Evolutionary conservation across 1,140 invertebrate genomes (phyloP), one percentile per base, ranked within the genome.

Genomic region (Trichogramma pretiosum): DNA sequence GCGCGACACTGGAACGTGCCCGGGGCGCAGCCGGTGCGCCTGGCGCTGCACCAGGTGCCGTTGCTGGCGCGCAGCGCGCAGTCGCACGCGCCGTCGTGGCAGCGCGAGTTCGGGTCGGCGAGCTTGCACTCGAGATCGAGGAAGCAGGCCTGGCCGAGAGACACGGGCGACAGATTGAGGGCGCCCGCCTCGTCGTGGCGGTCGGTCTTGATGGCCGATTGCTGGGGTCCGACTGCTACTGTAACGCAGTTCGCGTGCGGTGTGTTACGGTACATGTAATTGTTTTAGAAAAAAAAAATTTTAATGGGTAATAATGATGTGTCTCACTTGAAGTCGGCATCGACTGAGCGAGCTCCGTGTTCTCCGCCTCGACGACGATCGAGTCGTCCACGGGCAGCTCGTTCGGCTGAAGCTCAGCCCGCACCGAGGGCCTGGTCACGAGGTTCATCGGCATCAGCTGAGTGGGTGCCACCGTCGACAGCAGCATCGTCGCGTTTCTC

Each of bases 1-100:
- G 79, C 82, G 39, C 87, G 78, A 57, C 86, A 88, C 78, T 88
- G 70, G 68, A 93, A 93, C 2, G 89, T 93, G 32, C 86, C 84
- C 5, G 80, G 76, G 50, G 83, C 76, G 60, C 89, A 93, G 22
- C 89, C 89, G 11, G 79, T 81, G 50, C 77, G 80, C 5, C 73
- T 63, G 1, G 86, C 83, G 5, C 78, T 79, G 64, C 89, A 93
- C 35, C 73, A 72, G 8, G 65, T 38, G 18, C 72, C 73, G 53
- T 56, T 57, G 52, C 63, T 50, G 57, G 78, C 74, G 33, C 72
- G 60, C 48, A 74, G 67, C 3, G 77, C 67, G 58, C 90, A 93
- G 57, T 92, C 86, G 56, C 89, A 93, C 13, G 84, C 68, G 14
- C 88, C 87, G 13, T 68, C 62, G n/a, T 83, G 66, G 60, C 90